A percentile compares a stretch with the other conserved stretches of the same genome.
Evolutionary conservation across 2,113 vertebrate genomes (phyloP).

Genomic region (Chloropsis cyanopogon): DNA sequence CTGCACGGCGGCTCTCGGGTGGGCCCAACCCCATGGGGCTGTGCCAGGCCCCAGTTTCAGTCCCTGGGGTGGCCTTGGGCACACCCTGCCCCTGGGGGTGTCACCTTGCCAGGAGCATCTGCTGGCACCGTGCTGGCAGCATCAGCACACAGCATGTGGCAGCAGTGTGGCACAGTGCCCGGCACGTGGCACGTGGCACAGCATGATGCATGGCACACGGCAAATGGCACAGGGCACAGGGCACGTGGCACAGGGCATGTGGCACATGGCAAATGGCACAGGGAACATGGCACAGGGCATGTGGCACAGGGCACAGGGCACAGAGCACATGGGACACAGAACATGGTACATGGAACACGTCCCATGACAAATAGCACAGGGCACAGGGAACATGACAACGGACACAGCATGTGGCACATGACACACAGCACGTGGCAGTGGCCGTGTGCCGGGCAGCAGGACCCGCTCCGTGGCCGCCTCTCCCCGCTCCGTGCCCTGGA

Average conservation of each 20-base stretch:
- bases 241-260: accelerated
- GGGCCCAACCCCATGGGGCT: accelerated
- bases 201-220: accelerated
- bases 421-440: not conserved
- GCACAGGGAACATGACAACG: too few relatives aligned
- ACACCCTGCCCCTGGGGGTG: too few relatives aligned
- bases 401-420: accelerated
- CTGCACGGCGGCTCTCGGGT: accelerated
- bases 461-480: too few relatives aligned
- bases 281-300: too few relatives aligned
- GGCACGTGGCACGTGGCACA: accelerated
- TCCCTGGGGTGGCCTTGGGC: not conserved
- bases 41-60: too few relatives aligned
- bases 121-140: accelerated
- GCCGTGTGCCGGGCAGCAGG: not conserved
- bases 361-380: not conserved
- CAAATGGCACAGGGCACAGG: accelerated
- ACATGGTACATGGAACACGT: too few relatives aligned
- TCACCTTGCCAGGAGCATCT: not conserved
- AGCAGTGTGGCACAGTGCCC: not conserved
- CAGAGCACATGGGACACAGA: too few relatives aligned
- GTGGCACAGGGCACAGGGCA: too few relatives aligned
- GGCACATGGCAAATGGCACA: accelerated
- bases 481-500: not conserved
- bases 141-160: too few relatives aligned